These are phyloP conservation scores for Cydia splendana DNA, from an alignment of 1,140 invertebrate species.

Conservation along the genomic window DNA sequence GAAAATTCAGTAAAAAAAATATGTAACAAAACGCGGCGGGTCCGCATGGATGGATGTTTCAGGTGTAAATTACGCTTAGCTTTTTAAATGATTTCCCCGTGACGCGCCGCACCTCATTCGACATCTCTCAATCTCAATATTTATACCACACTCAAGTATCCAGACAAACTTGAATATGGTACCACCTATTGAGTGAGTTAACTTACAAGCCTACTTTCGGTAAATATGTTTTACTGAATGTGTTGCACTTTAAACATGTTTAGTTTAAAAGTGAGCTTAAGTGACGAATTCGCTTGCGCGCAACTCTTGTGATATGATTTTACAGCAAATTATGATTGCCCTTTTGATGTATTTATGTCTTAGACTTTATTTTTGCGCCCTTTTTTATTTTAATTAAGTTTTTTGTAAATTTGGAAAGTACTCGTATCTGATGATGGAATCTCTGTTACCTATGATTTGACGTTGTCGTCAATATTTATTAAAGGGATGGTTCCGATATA, in stretches of 20 bases:
- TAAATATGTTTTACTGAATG: not conserved
- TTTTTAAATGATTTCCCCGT: not conserved
- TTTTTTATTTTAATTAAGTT: conserved; percentile 20
- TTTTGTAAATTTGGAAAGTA: conserved; percentile 34
- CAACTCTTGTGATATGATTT: conserved; percentile 30
- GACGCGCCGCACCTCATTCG: not conserved
- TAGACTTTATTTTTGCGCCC: conserved; percentile 15
- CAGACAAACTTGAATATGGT: not conserved
- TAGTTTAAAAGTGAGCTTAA: conserved; percentile 32
- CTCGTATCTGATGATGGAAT: conserved; percentile 30
- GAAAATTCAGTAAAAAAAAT: no score
- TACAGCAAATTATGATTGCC: conserved; percentile 6
- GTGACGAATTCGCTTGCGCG: conserved; percentile 25
- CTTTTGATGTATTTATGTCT: conserved; percentile 34
- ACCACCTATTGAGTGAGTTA: not conserved
- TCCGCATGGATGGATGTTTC: not conserved
- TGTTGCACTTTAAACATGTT: not conserved
- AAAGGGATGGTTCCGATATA: conserved; percentile 19
- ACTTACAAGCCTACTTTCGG: not conserved
- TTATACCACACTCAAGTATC: not conserved
- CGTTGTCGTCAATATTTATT: conserved; percentile 9
- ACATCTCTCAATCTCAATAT: not conserved
- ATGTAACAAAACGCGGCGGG: not conserved
- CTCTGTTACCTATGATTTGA: conserved; percentile 32
- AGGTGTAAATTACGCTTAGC: not conserved